These are phyloP conservation scores for Thamnophis elegans DNA, from an alignment of 2,797 vertebrate species.

Conservation along the genomic window DNA sequence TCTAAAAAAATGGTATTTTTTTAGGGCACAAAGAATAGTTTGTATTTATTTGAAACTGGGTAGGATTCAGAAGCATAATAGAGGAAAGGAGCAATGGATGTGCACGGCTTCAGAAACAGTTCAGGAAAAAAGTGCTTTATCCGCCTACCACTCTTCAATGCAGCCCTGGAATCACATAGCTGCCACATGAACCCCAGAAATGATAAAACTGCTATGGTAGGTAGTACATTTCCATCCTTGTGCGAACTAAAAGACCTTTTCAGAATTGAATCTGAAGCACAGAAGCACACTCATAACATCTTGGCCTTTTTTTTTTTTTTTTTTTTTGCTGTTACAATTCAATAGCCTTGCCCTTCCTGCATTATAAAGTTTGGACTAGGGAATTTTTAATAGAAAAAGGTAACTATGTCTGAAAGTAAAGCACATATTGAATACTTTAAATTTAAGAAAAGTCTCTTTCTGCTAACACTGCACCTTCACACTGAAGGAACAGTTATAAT, in stretches of 20 bases:
- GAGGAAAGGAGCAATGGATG: neutral
- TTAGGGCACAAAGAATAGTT: neutral
- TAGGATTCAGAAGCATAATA: neutral
- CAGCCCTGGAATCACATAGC: neutral
- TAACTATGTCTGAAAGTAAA: neutral
- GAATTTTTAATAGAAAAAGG: neutral
- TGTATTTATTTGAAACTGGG: neutral
- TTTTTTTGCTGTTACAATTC: neutral
- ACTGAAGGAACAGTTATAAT: slow-evolving; percentile 14
- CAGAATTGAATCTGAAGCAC: neutral
- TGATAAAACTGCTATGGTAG: neutral
- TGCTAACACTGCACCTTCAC: slow-evolving; percentile 5
- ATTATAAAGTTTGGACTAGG: neutral
- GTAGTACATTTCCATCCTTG: neutral
- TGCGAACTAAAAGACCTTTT: neutral
- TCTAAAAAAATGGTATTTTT: neutral
- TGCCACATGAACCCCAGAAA: neutral
- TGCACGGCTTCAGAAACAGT: neutral
- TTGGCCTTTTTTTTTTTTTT: neutral
- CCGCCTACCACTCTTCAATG: neutral
- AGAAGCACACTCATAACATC: neutral
- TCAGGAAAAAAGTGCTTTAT: neutral
- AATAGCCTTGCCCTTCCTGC: neutral
- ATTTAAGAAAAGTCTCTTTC: neutral
- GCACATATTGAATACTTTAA: neutral